Percentiles rank a stretch among this genome's conserved stretches.
Evolutionary conservation across 2,888 invertebrate species (phyloP).

Genomic region (Coecobrya sp.): DNA sequence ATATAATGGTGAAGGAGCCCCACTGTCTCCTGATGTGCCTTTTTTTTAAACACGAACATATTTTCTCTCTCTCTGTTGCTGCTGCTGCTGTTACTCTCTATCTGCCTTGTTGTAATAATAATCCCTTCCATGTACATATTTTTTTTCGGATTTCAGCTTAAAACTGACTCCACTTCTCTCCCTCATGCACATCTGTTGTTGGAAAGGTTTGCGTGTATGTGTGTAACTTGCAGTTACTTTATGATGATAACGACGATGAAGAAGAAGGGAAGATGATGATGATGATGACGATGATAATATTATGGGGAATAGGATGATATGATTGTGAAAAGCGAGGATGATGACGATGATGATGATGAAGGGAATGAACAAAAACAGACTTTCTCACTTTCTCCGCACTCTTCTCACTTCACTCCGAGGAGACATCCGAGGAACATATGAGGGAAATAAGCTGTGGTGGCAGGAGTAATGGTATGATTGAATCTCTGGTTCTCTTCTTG

Average conservation of each 20-base stretch:
- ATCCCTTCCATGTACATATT: background rate
- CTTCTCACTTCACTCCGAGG: conserved; percentile 64
- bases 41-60: conserved; percentile 11
- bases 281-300: conserved; percentile 14
- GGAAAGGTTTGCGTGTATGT: background rate
- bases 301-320: conserved; percentile 28
- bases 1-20: conserved; percentile 35
- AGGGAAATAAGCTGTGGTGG: conserved; percentile 1
- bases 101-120: too few species aligned
- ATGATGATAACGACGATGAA: conserved; percentile 28
- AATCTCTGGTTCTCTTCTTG: too few species aligned
- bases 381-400: conserved; percentile 80
- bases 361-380: conserved; percentile 63
- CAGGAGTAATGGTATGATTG: background rate
- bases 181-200: conserved; percentile 65
- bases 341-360: background rate
- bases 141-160: conserved; percentile 66
- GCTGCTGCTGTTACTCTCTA: too few species aligned
- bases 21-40: conserved; percentile 51
- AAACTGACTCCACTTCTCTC: conserved; percentile 70
- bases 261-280: background rate
- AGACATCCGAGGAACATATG: background rate
- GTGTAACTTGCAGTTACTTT: background rate
- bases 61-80: conserved; percentile 28
- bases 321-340: background rate